These are phyloP conservation scores for Microcebus murinus DNA, from an alignment of 2,113 vertebrate species.

Conservation along the genomic window DNA sequence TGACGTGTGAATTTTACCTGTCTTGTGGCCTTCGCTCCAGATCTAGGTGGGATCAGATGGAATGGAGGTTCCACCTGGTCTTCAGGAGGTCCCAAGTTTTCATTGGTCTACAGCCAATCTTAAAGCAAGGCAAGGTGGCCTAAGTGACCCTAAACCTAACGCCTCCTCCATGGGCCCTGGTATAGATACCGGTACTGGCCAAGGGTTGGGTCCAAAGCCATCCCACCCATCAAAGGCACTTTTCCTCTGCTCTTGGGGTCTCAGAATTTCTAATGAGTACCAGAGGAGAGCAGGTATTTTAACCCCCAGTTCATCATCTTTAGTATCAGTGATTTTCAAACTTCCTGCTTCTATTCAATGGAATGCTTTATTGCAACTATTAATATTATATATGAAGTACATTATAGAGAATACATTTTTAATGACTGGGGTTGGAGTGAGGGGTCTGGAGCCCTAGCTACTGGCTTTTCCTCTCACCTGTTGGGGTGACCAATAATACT, in stretches of 20 bases:
- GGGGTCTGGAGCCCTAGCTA: not conserved
- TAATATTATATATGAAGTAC: not conserved
- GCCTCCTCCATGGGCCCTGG: not conserved
- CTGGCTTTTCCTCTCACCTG: constrained; percentile 31
- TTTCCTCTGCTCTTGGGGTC: not conserved
- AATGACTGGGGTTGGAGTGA: not conserved
- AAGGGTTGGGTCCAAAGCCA: not conserved
- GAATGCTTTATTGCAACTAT: not conserved
- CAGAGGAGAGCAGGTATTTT: not conserved
- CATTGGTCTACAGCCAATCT: not conserved
- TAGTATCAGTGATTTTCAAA: not conserved
- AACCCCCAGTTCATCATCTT: not conserved
- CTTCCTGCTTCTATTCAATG: not conserved
- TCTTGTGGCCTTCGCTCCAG: not conserved
- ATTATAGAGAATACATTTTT: not conserved
- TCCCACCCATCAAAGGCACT: not conserved
- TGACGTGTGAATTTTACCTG: not conserved
- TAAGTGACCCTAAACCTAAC: not conserved
- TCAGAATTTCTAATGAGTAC: not conserved
- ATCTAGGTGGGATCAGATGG: not conserved
- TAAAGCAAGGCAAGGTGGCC: not conserved
- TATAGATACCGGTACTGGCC: not conserved
- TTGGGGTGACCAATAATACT: not conserved
- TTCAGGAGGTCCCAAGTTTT: not conserved
- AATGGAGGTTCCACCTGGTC: not conserved